Conservation (phyloP, 1,140 invertebrate genomes). For the Thaumetopoea pityocampa region DNA sequence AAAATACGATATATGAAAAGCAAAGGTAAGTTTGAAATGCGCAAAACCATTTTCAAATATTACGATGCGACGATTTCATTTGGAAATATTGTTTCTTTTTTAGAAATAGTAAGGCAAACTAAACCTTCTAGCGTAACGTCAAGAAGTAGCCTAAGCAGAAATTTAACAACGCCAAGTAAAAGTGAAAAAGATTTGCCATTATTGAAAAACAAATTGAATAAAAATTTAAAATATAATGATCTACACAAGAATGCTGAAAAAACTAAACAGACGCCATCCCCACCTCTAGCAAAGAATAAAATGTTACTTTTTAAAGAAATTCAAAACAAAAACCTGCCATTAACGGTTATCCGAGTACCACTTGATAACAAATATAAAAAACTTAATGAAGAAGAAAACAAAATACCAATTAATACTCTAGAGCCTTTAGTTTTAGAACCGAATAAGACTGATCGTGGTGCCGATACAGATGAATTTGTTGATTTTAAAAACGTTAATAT, state of each 20-base stretch:
- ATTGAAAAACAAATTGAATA: conserved; percentile 18
- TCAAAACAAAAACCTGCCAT: conserved; percentile 27
- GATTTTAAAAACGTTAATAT: conserved; percentile 28
- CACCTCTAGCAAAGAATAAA: conserved; percentile 22
- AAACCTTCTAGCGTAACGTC: conserved; percentile 19
- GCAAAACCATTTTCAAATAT: not conserved
- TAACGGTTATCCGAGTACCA: conserved; percentile 43
- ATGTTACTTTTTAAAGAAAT: conserved; percentile 30
- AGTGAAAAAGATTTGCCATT: conserved; percentile 27
- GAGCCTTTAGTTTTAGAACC: not conserved
- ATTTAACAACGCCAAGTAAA: conserved; percentile 23
- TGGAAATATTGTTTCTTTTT: conserved; percentile 16
- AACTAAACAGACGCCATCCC: conserved; percentile 20
- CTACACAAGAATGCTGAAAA: conserved; percentile 18
- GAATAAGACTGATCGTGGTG: conserved; percentile 21
- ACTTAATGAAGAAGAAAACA: conserved; percentile 13
- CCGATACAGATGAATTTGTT: conserved; percentile 22
- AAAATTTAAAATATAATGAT: conserved; percentile 24
- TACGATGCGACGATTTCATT: too few species aligned
- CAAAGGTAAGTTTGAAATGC: conserved; percentile 17
- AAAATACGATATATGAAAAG: conserved; percentile 17
- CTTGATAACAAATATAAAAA: conserved; percentile 34
- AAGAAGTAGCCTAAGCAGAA: conserved; percentile 35
- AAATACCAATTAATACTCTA: not conserved
- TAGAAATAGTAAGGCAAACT: conserved; percentile 22